A percentile compares a stretch with the other conserved stretches of the same genome.
Evolutionary conservation across 1,140 invertebrate genomes (phyloP).

Genomic region (Macrobrachium rosenbergii): DNA sequence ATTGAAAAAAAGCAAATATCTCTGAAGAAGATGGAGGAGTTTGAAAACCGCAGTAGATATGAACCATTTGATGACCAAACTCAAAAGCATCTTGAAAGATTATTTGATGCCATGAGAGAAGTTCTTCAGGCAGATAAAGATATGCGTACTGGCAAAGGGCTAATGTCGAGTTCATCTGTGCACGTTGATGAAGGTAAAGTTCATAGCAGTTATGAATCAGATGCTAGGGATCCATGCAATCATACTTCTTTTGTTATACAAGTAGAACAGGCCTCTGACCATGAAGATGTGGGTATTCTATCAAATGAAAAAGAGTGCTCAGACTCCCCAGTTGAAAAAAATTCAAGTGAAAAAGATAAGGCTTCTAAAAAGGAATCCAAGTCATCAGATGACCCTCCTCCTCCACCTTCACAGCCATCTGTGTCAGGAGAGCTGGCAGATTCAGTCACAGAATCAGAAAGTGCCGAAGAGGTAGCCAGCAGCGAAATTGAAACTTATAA

Average conservation of each 20-base stretch:
- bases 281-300: neutral
- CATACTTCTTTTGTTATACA: too few species aligned
- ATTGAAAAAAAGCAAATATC: constrained; percentile 39
- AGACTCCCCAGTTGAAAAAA: neutral
- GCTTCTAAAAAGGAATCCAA: neutral
- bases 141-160: constrained; percentile 57
- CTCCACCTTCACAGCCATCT: neutral
- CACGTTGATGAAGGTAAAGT: too few species aligned
- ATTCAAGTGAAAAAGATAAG: neutral
- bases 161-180: neutral
- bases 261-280: neutral
- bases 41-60: constrained; percentile 39
- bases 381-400: constrained; percentile 35
- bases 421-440: neutral
- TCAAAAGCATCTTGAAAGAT: constrained; percentile 37
- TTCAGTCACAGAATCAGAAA: neutral
- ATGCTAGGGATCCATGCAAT: neutral
- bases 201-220: neutral
- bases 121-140: constrained; percentile 62
- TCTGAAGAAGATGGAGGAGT: constrained; percentile 53
- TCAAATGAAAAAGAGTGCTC: neutral
- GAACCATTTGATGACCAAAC: constrained; percentile 40
- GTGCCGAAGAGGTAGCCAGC: neutral
- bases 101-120: constrained; percentile 57
- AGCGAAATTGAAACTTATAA: neutral